These are phyloP conservation scores for Etheostoma nigrum DNA, from an alignment of 2,797 vertebrate species.

Conservation along the genomic window DNA sequence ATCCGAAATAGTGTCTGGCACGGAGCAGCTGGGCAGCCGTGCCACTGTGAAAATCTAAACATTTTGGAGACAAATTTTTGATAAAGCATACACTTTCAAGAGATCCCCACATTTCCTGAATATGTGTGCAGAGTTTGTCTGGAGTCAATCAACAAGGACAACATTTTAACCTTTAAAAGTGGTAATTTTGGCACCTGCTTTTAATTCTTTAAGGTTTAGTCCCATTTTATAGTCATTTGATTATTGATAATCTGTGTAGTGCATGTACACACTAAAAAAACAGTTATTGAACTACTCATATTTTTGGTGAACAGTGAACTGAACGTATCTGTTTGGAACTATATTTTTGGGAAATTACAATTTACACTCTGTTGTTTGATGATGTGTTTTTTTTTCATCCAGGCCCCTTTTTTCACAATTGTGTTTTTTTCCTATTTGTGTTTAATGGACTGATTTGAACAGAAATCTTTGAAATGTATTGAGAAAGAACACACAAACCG, in stretches of 20 bases:
- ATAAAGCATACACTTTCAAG: slow-evolving; percentile 20
- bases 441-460: no score
- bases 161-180: neutral
- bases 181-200: neutral
- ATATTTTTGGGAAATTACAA: no score
- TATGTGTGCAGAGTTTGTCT: neutral
- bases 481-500: no score
- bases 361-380: no score
- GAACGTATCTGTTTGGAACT: neutral
- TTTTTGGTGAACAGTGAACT: neutral
- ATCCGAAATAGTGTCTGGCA: slow-evolving; percentile 40
- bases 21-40: neutral
- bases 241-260: no score
- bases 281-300: neutral
- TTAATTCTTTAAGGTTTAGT: neutral
- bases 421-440: no score
- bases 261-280: no score
- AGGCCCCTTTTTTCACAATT: no score
- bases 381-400: no score
- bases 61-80: slow-evolving; percentile 13
- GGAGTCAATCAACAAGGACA: neutral
- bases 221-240: no score
- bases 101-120: slow-evolving; percentile 6
- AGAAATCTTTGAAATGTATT: no score
- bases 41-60: slow-evolving; percentile 35